Base-by-base conservation (phyloP, 2,113 vertebrate genomes). In the Trogon melanurus region DNA sequence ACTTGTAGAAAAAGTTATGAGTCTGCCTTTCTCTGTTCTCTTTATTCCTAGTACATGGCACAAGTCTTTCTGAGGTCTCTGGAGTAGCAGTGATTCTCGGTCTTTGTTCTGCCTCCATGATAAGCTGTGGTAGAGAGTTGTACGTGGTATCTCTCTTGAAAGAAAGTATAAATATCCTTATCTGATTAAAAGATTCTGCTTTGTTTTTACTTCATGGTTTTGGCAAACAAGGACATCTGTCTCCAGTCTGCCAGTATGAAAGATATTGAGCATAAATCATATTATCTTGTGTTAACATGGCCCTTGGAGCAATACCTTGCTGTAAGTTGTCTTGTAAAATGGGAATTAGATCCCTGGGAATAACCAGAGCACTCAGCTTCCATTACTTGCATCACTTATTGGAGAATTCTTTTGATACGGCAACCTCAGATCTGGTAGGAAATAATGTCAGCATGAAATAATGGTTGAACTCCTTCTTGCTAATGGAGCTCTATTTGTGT, bases 201-300 rank as follows among this genome's bases (percentile, higher is more conserved):
- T 89, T 95, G 57, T 73, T 96, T 41, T 96, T 96, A 64, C 89
- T 81, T 80, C 64, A 21, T 94, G 53, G 26, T 91, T 95, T 97
- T 97, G 88, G 94, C 88, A 96, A 96, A 91, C 45, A 95, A 56
- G 1, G 20, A 90, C 82, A 92, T 95, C 83, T 97, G 92, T 96
- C 94, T 80, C 69, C 88, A 93, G 61, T 86, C 69, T 89, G 62
- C 72, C 91, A 95, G 6, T 92, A 87, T 97, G 89, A 96, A 91
- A 83, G 85, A 94, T 95, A 50, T 18, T 57, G 85, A 94, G 38
- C 57, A 94, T 93, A 97, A 97, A 97, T 97, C 91, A 96, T 11
- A 67, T 97, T 96, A 97, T 93, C 78, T 92, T 96, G 60, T 91
- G 84, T 96, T 95, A 96, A 91, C 56, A 56, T 45, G 88, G 65